A percentile compares a stretch with the other conserved stretches of the same genome.
Conservation (phyloP, 2,888 invertebrate genomes). For the Emmelina monodactyla region DNA sequence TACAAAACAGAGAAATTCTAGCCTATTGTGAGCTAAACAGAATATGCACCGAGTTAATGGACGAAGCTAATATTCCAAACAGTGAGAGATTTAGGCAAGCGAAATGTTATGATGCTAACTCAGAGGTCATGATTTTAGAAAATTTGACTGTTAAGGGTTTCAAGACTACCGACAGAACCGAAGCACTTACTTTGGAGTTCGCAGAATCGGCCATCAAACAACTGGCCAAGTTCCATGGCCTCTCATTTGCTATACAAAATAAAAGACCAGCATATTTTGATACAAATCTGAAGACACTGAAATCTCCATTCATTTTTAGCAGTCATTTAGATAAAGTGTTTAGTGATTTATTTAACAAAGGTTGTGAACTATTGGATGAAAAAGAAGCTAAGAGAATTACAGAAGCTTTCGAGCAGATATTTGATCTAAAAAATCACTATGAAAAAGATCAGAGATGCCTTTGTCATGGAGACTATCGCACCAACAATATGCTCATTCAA, state of each 20-base stretch:
- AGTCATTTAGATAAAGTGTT: no score
- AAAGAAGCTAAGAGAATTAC: constrained; percentile 13
- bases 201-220: constrained; percentile 21
- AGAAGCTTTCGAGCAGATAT: constrained; percentile 9
- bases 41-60: constrained; percentile 26
- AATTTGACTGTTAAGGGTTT: constrained; percentile 28
- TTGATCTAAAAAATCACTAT: constrained; percentile 13
- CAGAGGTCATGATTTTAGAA: constrained; percentile 30
- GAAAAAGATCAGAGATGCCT: constrained; percentile 16
- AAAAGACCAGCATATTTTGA: constrained; percentile 20
- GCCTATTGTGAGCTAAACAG: constrained; percentile 27
- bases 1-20: constrained; percentile 28
- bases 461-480: constrained; percentile 26
- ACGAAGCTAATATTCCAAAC: constrained; percentile 22
- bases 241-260: constrained; percentile 24
- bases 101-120: constrained; percentile 22
- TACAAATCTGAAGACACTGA: constrained; percentile 14
- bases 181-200: constrained; percentile 20
- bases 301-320: constrained; percentile 10
- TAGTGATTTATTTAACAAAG: no score
- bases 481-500: constrained; percentile 24
- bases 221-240: constrained; percentile 27
- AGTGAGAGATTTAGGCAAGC: constrained; percentile 25
- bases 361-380: constrained; percentile 15
- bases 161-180: constrained; percentile 21